Evolutionary conservation across 1,140 invertebrate species (phyloP), one percentile per base, ranked within the genome.

Genomic region (Calycopis cecrops): DNA sequence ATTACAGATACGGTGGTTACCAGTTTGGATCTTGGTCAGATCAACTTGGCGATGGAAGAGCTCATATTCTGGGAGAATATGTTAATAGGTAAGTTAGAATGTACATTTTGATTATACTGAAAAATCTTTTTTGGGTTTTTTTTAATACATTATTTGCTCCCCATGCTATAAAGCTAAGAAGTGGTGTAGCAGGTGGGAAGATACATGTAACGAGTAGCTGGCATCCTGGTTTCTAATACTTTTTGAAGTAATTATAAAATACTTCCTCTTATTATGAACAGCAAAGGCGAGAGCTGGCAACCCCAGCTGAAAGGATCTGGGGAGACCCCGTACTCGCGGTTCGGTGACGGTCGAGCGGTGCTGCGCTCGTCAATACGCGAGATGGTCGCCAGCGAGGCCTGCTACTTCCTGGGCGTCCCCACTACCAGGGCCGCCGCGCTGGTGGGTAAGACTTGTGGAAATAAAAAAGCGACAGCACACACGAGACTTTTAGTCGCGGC

Each of bases 241-340:
- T n/a, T 37, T 37, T 37, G 9, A 4, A 28, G 28, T 49, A 33
- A 8, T 3, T 55, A 40, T 44, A n/a, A 42, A 9, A 35, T 28
- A 47, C 51, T 55, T 48, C 16, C 49, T 49, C 38, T 35, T 37
- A 14, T n/a, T 9, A 37, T 48, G 60, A 59, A 61, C 69, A 88
- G 85, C 8, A 83, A 84, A 56, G 89, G 90, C 17, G 88, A 92
- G 68, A 76, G 89, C 59, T 93, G 91, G 91, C 92, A 93, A 69
- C 78, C 92, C 0, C 92, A 93, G 60, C 66, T 93, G 35, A 93
- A 93, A 76, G 92, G 92, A 3, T 90, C 91, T 14, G 92, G 92
- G 1, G 73, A 80, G 59, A 93, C 92, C 1, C 92, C 92, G 0
- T 93, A 92, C 76, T 93, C 92, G 0, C 74, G 92, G 10, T 85